Evolutionary conservation across 2,797 vertebrate genomes (phyloP), one percentile per base, ranked within the genome.

Genomic region (Amblyraja radiata): DNA sequence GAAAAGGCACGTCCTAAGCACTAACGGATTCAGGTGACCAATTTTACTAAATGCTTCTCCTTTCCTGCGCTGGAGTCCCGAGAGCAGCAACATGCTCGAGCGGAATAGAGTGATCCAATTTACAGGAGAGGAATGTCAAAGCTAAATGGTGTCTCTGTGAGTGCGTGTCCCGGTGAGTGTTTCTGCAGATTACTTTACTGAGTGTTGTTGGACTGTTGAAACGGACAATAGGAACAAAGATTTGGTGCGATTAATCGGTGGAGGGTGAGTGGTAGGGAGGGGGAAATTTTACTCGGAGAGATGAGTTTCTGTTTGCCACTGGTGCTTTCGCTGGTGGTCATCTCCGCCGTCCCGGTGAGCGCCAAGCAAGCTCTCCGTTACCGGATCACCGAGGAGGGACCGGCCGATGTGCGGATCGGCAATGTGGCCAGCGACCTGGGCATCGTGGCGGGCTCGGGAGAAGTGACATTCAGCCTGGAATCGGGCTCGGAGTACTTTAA

Each of bases 391-490:
- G 98, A 99, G 96, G 98, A 99, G 95, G 98, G 98, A 95, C 98
- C 98, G 2, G 97, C 98, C 90, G 98, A 99, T 94, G 97, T 99
- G 94, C 97, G 97, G 94, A 98, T 99, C 73, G 98, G 99, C 63
- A 99, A 99, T 95, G 98, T 99, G 79, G 99, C 98, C 93, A 96
- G 95, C 65, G 98, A 99, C 96, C 95, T 99, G 95, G 98, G 98
- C 93, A 99, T 99, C 92, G 97, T 97, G 73, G 97, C 98, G 32
- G 98, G 97, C 94, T 98, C 98, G 28, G 98, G 98, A 0, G 98
- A 99, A 96, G 98, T 99, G 96, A 99, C 98, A 94, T 99, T 99
- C 96, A 99, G 98, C 94, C 96, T 99, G 28, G 98, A 99, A 95
- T 99, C 98, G 0, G 98, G 98, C 94, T 98, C 98, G 0, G 98